Base-by-base conservation (phyloP, 2,797 vertebrate genomes). In the Enoplosus armatus region DNA sequence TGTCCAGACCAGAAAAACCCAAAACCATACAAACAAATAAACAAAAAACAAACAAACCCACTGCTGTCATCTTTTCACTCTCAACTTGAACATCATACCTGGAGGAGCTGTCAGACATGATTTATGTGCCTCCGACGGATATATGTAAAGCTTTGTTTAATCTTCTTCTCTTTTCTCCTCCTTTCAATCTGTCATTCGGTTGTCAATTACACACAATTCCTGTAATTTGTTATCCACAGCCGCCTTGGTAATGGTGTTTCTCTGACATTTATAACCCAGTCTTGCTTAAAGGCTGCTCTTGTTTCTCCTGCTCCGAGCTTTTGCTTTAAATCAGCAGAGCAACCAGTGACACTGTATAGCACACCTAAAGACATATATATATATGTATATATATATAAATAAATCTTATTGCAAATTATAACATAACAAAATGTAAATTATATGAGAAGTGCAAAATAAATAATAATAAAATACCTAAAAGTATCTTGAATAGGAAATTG, bases 171-270 rank as follows among this genome's bases (percentile, higher is more conserved):
- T 24, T 41, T n/a, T 59, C n/a, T 24, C 48, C 26, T 53, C 26
- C 33, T 29, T 55, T 66, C 11, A 45, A 0, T 35, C 50, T 2
- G 2, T 22, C 48, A 41, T 18, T 26, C 7, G 14, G 4, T 9
- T 51, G 8, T 11, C 33, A 33, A 22, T 54, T 31, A 26, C 15
- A 20, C 53, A 51, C 16, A 79, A 8, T 41, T 63, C 1, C 39
- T 60, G 29, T 47, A 12, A 56, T 81, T 69, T 70, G 45, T 53
- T 58, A 47, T 53, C 26, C 6, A 14, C 33, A 50, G 83, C 64
- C 81, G 24, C 69, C 72, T 31, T 72, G 54, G 48, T 65, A 43
- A 85, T 54, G 27, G 6, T 60, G 33, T 48, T 69, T 31, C 2
- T 64, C 31, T 59, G n/a, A 47, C 3, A 16, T 68, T 69, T 74